Percentiles rank a stretch among this genome's conserved stretches.
These are phyloP conservation scores for Macrotrachela quadricornifera DNA, from an alignment of 1,140 invertebrate genomes.

Conservation along the genomic window DNA sequence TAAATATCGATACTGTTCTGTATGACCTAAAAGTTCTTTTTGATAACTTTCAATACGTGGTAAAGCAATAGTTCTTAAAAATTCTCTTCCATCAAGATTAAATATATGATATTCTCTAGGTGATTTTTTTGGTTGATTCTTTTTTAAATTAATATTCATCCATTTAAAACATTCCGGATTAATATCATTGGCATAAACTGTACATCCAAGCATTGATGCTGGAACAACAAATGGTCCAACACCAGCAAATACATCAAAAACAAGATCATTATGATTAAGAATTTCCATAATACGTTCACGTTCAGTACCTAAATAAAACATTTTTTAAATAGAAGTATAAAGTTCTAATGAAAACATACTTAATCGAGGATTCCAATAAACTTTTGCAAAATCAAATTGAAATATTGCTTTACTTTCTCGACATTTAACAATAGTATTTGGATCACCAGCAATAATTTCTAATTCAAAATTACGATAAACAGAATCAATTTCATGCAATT, in stretches of 20 bases:
- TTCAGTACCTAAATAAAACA: slow-evolving; percentile 45
- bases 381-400: slow-evolving; percentile 75
- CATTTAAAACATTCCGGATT: slow-evolving; percentile 74
- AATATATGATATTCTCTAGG: slow-evolving; percentile 9
- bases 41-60: slow-evolving; percentile 34
- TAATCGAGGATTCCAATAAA: slow-evolving; percentile 81
- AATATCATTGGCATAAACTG: slow-evolving; percentile 75
- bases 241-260: slow-evolving; percentile 87
- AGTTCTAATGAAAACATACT: slow-evolving; percentile 19
- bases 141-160: slow-evolving; percentile 56
- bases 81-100: slow-evolving; percentile 70
- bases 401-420: slow-evolving; percentile 63
- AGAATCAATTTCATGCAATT: slow-evolving; percentile 62
- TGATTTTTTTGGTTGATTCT: slow-evolving; percentile 22
- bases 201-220: slow-evolving; percentile 47
- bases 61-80: slow-evolving; percentile 39
- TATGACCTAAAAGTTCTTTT: slow-evolving; percentile 30
- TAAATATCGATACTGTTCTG: slow-evolving; percentile 6
- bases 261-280: slow-evolving; percentile 44
- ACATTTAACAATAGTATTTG: slow-evolving; percentile 47
- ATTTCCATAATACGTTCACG: slow-evolving; percentile 52
- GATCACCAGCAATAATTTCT: slow-evolving; percentile 52
- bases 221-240: slow-evolving; percentile 84
- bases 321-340: no score
- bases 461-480: slow-evolving; percentile 72